Conservation (phyloP, 2,113 vertebrate genomes). For the Haemorhous mexicanus region DNA sequence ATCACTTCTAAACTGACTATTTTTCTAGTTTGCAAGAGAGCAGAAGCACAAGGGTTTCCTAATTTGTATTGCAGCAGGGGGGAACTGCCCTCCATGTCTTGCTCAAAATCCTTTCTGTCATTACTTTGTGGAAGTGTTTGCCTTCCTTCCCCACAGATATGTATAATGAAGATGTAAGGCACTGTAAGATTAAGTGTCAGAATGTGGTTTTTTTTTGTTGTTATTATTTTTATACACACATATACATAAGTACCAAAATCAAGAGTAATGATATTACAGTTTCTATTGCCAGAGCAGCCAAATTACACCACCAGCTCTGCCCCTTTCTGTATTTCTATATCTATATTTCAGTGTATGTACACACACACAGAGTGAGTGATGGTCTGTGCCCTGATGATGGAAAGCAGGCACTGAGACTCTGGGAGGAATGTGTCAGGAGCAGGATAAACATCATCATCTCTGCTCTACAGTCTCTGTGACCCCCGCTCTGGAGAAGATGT, state of each 20-base stretch:
- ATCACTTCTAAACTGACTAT: background rate
- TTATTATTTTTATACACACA: background rate
- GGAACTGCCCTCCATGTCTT: background rate
- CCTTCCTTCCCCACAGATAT: background rate
- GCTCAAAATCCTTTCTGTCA: background rate
- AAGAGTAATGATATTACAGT: background rate
- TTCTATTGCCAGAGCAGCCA: background rate
- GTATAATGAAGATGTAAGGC: background rate
- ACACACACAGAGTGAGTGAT: background rate
- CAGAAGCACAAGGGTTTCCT: background rate
- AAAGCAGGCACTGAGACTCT: background rate
- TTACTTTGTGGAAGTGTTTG: background rate
- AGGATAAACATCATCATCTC: background rate
- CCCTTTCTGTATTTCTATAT: background rate
- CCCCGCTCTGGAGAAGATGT: background rate
- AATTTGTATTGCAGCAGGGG: background rate
- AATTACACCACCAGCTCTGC: background rate
- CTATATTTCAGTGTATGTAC: background rate
- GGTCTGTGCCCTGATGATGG: background rate
- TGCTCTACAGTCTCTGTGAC: background rate
- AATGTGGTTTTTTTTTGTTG: background rate
- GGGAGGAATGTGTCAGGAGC: background rate
- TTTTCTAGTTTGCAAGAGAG: background rate
- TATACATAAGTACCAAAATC: background rate
- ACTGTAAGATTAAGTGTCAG: background rate